These are phyloP conservation scores for Mastigias papua DNA, from an alignment of 30 jellyfish, hydroid and myxozoan genomes.

Conservation along the genomic window DNA sequence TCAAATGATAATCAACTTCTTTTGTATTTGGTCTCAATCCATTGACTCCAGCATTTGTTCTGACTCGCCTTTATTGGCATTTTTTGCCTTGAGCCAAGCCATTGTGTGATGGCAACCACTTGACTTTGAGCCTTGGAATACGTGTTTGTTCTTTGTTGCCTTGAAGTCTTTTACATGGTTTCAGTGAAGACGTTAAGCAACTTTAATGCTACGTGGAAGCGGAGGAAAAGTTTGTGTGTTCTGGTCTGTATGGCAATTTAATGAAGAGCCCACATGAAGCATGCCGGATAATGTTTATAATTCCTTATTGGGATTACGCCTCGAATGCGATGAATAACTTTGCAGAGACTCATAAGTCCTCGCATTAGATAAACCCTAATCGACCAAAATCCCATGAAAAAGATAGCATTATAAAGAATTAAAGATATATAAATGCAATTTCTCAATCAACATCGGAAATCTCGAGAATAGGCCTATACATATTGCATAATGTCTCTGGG, in stretches of 20 bases:
- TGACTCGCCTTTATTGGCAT: too few relatives aligned
- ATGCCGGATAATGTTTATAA: not conserved
- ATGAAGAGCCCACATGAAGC: not conserved
- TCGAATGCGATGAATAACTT: not conserved
- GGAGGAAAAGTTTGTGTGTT: not conserved
- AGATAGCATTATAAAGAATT: not conserved
- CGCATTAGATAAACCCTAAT: not conserved
- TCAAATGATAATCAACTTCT: too few relatives aligned
- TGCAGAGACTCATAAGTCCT: not conserved
- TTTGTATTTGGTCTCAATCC: too few relatives aligned
- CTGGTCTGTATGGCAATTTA: not conserved
- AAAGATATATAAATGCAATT: not conserved
- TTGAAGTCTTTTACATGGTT: too few relatives aligned
- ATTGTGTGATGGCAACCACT: too few relatives aligned
- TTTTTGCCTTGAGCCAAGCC: too few relatives aligned
- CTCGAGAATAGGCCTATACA: not conserved
- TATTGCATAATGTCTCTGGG: not conserved
- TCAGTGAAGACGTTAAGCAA: too few relatives aligned
- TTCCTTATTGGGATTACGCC: conserved; percentile 18
- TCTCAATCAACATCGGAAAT: conserved; percentile 31
- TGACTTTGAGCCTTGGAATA: too few relatives aligned
- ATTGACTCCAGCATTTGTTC: too few relatives aligned
- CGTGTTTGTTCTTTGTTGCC: too few relatives aligned
- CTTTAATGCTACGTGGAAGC: too few relatives aligned
- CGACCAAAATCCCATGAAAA: conserved; percentile 10